These are phyloP conservation scores for Bombylius major DNA, from an alignment of 2,888 invertebrate species.

Conservation along the genomic window DNA sequence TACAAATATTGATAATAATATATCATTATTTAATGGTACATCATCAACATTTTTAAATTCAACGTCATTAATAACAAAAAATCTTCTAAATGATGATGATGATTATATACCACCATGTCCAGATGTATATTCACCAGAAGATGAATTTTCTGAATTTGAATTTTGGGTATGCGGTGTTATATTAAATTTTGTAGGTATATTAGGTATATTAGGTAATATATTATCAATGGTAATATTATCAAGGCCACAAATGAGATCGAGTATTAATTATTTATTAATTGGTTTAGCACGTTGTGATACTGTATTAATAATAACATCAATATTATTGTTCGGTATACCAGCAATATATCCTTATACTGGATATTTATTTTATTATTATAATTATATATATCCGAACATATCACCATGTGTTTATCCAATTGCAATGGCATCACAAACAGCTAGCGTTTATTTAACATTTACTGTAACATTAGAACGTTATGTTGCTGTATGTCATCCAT, in stretches of 20 bases:
- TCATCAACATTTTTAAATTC: not conserved
- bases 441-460: constrained; percentile 81
- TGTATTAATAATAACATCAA: constrained; percentile 72
- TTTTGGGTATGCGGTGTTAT: constrained; percentile 74
- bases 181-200: constrained; percentile 64
- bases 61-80: not conserved
- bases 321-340: constrained; percentile 75
- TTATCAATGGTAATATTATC: constrained; percentile 84
- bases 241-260: constrained; percentile 89
- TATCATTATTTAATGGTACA: not conserved
- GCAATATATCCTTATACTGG: constrained; percentile 75
- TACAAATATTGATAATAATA: not conserved
- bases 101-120: constrained; percentile 2
- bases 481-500: constrained; percentile 85
- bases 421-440: constrained; percentile 80
- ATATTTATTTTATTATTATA: constrained; percentile 61
- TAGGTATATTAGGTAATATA: constrained; percentile 80
- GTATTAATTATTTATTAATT: constrained; percentile 87
- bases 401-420: constrained; percentile 71
- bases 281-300: constrained; percentile 92
- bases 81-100: not conserved
- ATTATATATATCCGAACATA: constrained; percentile 65
- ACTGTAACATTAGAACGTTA: constrained; percentile 89
- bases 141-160: constrained; percentile 45
- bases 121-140: constrained; percentile 23